Evolutionary conservation across 2,888 invertebrate genomes (phyloP).

Genomic region (Apodemia mormo): DNA sequence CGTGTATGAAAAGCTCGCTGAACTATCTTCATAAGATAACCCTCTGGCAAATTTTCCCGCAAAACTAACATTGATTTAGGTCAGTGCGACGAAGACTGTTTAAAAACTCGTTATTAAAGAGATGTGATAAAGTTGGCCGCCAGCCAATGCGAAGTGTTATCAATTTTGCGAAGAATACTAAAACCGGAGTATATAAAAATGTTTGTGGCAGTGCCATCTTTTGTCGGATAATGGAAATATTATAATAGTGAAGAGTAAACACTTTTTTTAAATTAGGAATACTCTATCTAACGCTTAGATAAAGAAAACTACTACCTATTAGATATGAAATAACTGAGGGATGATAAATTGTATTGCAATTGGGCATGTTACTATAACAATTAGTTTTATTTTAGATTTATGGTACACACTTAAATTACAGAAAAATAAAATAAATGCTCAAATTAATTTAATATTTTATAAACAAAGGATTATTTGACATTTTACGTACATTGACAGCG

Average conservation of each 20-base stretch:
- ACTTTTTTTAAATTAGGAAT: not conserved
- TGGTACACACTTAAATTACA: no score
- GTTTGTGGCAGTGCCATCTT: constrained; percentile 8
- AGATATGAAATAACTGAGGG: no score
- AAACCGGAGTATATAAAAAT: constrained; percentile 8
- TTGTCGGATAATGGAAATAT: not conserved
- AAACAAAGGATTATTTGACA: no score
- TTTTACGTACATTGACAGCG: no score
- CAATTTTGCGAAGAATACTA: constrained; percentile 7
- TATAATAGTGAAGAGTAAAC: not conserved
- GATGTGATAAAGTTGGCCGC: constrained; percentile 14
- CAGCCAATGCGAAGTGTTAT: constrained; percentile 8
- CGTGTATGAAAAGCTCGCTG: not conserved
- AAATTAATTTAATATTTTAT: no score
- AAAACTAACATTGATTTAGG: constrained; percentile 16
- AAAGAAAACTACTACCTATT: no score
- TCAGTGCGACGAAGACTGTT: constrained; percentile 18
- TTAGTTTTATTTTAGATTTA: no score
- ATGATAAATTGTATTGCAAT: no score
- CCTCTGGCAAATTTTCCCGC: not conserved
- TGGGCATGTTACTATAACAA: no score
- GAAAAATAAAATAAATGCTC: no score
- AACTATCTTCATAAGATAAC: not conserved
- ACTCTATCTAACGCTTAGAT: no score
- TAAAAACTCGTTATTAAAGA: constrained; percentile 16